phyloP scores from a whole-genome alignment of 1,140 invertebrate genomes.

The Laodelphax striatellus region DNA sequence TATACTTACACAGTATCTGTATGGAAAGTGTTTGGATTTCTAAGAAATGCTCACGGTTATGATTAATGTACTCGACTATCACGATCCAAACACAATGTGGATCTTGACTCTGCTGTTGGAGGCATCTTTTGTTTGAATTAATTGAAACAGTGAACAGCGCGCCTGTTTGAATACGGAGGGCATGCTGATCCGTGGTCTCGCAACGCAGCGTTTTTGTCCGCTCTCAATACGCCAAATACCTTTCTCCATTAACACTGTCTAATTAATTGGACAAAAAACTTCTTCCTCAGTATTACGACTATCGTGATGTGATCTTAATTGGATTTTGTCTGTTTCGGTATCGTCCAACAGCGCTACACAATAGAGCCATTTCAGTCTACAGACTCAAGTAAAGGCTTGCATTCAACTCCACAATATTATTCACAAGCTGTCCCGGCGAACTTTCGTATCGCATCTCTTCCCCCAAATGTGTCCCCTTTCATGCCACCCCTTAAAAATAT shows the following conservation, averaged over 20 bases:
- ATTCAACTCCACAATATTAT: too few species aligned
- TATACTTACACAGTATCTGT: too few species aligned
- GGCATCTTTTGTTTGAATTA: background rate
- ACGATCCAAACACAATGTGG: background rate
- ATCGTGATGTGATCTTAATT: background rate
- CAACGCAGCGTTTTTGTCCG: background rate
- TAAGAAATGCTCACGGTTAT: slow-evolving; percentile 1
- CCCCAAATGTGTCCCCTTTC: too few species aligned
- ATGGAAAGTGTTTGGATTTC: background rate
- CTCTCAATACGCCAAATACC: slow-evolving; percentile 1
- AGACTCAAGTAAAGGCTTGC: too few species aligned
- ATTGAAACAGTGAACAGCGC: background rate
- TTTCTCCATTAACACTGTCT: background rate
- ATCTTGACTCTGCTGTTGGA: background rate
- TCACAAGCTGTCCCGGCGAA: too few species aligned
- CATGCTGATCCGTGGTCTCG: background rate
- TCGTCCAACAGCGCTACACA: too few species aligned
- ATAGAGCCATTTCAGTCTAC: too few species aligned
- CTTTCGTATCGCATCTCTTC: too few species aligned
- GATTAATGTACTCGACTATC: background rate
- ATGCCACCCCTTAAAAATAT: too few species aligned
- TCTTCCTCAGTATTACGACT: background rate
- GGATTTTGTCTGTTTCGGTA: background rate
- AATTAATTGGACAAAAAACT: slow-evolving; percentile 1
- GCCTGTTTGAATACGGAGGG: background rate